phyloP scores from a whole-genome alignment of 2,888 invertebrate genomes.

The Sinodicranocentrus sp. region DNA sequence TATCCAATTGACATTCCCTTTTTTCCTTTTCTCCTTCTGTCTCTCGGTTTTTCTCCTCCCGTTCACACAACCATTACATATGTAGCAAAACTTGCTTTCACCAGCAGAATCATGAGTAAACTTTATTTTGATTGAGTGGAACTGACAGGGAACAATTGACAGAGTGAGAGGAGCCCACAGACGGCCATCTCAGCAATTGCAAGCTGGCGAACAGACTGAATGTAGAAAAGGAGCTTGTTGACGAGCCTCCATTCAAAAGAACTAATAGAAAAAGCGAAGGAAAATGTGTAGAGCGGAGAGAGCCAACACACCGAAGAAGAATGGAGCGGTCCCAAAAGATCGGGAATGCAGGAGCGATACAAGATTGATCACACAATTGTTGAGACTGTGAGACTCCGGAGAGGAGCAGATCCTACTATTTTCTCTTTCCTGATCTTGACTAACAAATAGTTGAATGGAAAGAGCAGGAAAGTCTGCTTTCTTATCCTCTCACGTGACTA shows the following conservation, averaged over 20 bases:
- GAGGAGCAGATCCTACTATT: conserved; percentile 13
- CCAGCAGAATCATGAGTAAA: conserved; percentile 63
- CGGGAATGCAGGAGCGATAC: conserved; percentile 60
- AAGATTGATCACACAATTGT: conserved; percentile 63
- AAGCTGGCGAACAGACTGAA: conserved; percentile 27
- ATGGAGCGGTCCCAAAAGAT: conserved; percentile 59
- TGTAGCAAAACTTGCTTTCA: conserved; percentile 59
- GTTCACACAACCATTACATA: conserved; percentile 35
- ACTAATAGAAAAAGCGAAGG: conserved; percentile 47
- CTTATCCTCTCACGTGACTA: conserved; percentile 22
- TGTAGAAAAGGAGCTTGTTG: conserved; percentile 44
- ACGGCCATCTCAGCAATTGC: conserved; percentile 50
- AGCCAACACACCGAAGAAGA: conserved; percentile 7
- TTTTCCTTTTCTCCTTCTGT: conserved; percentile 25
- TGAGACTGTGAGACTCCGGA: conserved; percentile 27
- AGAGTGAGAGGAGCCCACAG: conserved; percentile 57
- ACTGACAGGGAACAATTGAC: conserved; percentile 64
- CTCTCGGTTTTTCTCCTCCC: not conserved
- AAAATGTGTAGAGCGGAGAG: conserved; percentile 3
- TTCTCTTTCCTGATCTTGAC: conserved; percentile 25
- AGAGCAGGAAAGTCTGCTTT: conserved; percentile 14
- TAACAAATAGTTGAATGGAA: conserved; percentile 24
- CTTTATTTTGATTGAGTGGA: conserved; percentile 65
- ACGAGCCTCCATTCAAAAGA: conserved; percentile 43
- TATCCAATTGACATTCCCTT: conserved; percentile 55